A percentile compares a stretch with the other conserved stretches of the same genome.
These are phyloP conservation scores for Musca domestica DNA, from an alignment of 1,140 invertebrate genomes.

Conservation along the genomic window DNA sequence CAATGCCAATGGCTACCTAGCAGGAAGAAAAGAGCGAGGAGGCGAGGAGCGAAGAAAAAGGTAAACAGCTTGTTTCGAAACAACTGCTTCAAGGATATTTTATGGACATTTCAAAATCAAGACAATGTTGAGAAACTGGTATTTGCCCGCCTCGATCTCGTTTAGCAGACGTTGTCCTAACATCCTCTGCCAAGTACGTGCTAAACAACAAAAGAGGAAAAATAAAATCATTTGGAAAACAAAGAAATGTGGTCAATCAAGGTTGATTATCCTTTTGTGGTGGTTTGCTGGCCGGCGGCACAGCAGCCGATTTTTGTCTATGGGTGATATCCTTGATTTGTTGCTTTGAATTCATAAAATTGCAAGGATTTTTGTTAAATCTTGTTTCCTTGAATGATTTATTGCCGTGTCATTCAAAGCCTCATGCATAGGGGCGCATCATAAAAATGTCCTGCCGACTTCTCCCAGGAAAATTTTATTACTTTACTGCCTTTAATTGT, in stretches of 20 bases:
- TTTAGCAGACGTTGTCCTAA: not conserved
- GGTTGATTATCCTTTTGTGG: not conserved
- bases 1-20: not conserved
- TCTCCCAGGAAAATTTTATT: not conserved
- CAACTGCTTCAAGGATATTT: constrained; percentile 1
- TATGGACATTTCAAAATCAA: not conserved
- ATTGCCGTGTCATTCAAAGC: constrained; percentile 7
- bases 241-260: constrained; percentile 16
- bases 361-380: not conserved
- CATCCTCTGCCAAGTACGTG: constrained; percentile 7
- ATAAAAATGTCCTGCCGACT: too few relatives aligned
- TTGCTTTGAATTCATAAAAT: not conserved
- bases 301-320: not conserved
- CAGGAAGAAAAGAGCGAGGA: too few relatives aligned
- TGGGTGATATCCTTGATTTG: not conserved
- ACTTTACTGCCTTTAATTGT: constrained; percentile 9
- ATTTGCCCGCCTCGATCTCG: not conserved
- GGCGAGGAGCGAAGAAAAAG: too few relatives aligned
- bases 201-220: constrained; percentile 12
- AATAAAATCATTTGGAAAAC: not conserved
- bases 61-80: constrained; percentile 14
- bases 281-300: not conserved
- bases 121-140: not conserved
- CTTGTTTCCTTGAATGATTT: not conserved
- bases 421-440: not conserved